phyloP scores from a whole-genome alignment of 1,140 invertebrate species.

The Heliothis virescens region DNA sequence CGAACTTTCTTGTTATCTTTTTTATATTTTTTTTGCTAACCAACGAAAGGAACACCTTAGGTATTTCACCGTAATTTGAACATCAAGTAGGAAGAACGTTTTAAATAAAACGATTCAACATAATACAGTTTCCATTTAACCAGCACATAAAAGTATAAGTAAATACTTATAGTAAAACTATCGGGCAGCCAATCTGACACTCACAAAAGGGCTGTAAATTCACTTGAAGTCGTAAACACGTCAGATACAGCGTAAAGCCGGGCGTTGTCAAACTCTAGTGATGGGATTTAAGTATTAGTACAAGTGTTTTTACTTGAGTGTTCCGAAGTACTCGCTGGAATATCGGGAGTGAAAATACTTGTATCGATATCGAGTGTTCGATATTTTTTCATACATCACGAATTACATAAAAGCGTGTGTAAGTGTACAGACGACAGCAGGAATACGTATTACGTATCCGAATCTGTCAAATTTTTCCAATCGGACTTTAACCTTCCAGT shows the following conservation, averaged over 20 bases:
- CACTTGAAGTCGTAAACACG: conserved; percentile 47
- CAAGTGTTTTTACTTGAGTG: conserved; percentile 36
- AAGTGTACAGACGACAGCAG: too few relatives aligned
- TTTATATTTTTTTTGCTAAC: too few relatives aligned
- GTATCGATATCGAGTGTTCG: too few relatives aligned
- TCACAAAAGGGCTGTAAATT: conserved; percentile 49
- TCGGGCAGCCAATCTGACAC: conserved; percentile 39
- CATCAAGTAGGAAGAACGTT: background rate
- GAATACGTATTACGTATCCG: too few relatives aligned
- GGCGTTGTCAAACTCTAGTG: conserved; percentile 37
- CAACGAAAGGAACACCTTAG: too few relatives aligned
- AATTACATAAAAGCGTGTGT: too few relatives aligned
- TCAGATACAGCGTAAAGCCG: conserved; percentile 22
- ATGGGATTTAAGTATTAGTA: conserved; percentile 25
- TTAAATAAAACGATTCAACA: background rate
- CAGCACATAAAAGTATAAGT: background rate
- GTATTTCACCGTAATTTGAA: too few relatives aligned
- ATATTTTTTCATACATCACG: too few relatives aligned
- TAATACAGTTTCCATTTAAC: background rate
- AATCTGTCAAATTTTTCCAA: too few relatives aligned
- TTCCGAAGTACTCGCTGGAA: background rate
- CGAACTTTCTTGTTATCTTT: too few relatives aligned
- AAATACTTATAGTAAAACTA: conserved; percentile 38
- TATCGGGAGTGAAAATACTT: background rate
- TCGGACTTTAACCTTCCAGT: too few relatives aligned